Conservation (phyloP, 1,140 invertebrate genomes). For the Diprion similis region DNA sequence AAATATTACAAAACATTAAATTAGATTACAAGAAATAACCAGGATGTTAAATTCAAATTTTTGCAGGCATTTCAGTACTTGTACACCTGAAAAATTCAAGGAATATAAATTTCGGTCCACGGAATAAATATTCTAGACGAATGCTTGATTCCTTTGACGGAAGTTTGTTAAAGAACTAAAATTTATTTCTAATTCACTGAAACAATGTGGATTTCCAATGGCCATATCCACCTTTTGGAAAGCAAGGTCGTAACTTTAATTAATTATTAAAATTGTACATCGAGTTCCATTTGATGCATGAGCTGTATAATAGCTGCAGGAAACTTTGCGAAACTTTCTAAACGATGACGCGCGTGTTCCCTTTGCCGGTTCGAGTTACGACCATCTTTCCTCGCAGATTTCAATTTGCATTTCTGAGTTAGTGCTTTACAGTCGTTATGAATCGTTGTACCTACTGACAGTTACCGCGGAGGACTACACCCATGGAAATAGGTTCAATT, state of each 20-base stretch:
- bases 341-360: neutral
- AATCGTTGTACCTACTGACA: neutral
- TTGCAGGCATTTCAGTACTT: too few species aligned
- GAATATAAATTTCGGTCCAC: neutral
- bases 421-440: slow-evolving; percentile 1
- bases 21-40: too few species aligned
- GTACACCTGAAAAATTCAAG: neutral
- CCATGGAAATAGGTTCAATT: neutral
- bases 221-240: neutral
- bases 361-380: neutral
- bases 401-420: slow-evolving; percentile 5
- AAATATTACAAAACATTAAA: too few species aligned
- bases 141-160: too few species aligned
- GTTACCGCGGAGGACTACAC: neutral
- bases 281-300: neutral
- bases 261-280: slow-evolving; percentile 1
- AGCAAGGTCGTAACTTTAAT: neutral
- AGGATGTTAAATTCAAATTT: too few species aligned
- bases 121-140: too few species aligned
- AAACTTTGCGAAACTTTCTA: neutral
- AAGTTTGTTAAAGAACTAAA: neutral
- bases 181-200: neutral
- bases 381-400: neutral
- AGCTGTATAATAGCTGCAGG: neutral
- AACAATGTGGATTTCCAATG: neutral